These are phyloP conservation scores for Netelia fuscicornis DNA, from an alignment of 2,888 invertebrate species.

Conservation along the genomic window DNA sequence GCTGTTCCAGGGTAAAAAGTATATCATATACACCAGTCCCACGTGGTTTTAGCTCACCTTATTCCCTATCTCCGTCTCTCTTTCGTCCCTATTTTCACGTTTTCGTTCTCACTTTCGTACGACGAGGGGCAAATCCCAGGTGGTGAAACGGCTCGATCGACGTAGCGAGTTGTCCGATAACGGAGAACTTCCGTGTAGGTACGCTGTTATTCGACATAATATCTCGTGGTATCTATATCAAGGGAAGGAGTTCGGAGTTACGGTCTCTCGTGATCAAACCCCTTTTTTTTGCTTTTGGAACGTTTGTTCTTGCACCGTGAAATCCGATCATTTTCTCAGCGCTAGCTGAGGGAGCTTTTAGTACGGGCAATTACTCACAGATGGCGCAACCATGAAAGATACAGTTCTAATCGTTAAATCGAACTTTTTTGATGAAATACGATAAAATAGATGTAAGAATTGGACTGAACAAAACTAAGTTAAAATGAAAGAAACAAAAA, in stretches of 20 bases:
- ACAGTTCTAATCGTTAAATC: not conserved
- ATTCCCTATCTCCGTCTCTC: conserved; percentile 12
- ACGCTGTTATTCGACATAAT: conserved; percentile 23
- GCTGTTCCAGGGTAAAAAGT: conserved; percentile 41
- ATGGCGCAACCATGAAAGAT: conserved; percentile 1
- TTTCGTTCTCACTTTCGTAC: not conserved
- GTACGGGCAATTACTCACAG: not conserved
- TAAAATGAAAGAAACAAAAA: not conserved
- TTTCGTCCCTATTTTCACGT: conserved; percentile 1
- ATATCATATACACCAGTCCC: conserved; percentile 40
- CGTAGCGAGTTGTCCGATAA: conserved; percentile 15
- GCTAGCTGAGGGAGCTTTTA: not conserved
- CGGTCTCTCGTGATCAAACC: not conserved
- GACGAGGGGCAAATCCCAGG: not conserved
- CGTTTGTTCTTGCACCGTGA: not conserved
- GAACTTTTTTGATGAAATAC: not conserved
- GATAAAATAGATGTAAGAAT: not conserved
- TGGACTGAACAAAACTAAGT: not conserved
- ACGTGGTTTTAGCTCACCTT: conserved; percentile 4
- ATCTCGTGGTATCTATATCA: conserved; percentile 1
- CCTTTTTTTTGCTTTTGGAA: not conserved
- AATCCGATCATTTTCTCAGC: not conserved
- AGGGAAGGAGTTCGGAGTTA: not conserved
- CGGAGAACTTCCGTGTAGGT: conserved; percentile 18
- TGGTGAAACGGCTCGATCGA: conserved; percentile 14